A percentile compares a stretch with the other conserved stretches of the same genome.
phyloP scores from a whole-genome alignment of 1,140 invertebrate genomes.

The Drosophila paulistorum region DNA sequence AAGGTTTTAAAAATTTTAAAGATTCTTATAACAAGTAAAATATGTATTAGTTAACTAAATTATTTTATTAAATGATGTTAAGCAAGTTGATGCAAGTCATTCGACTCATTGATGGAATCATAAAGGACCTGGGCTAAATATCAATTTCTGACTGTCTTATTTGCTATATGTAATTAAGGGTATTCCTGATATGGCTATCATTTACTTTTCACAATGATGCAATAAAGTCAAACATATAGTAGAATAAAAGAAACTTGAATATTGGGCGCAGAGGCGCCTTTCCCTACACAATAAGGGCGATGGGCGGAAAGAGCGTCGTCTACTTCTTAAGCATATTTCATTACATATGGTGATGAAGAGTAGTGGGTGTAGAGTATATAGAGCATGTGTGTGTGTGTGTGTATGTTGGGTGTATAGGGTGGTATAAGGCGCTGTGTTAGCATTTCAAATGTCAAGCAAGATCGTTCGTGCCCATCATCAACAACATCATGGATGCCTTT shows the following conservation, averaged over 20 bases:
- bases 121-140: too few species aligned
- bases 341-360: constrained; percentile 49
- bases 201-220: neutral
- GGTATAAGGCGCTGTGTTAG: neutral
- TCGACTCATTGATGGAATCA: too few species aligned
- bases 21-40: too few species aligned
- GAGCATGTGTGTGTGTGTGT: too few species aligned
- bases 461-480: constrained; percentile 62
- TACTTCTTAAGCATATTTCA: constrained; percentile 77
- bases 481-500: constrained; percentile 18
- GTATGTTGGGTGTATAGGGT: too few species aligned
- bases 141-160: neutral
- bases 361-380: neutral
- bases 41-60: too few species aligned
- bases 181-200: neutral
- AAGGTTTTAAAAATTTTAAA: too few species aligned
- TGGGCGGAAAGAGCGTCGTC: neutral
- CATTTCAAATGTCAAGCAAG: constrained; percentile 71
- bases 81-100: too few species aligned
- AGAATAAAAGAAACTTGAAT: constrained; percentile 40
- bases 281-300: neutral
- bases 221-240: constrained; percentile 55
- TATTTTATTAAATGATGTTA: too few species aligned
- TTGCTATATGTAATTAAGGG: neutral
- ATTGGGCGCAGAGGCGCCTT: constrained; percentile 6